Base-by-base conservation (phyloP, 1,140 invertebrate genomes). In the Zelostemma sp. region DNA sequence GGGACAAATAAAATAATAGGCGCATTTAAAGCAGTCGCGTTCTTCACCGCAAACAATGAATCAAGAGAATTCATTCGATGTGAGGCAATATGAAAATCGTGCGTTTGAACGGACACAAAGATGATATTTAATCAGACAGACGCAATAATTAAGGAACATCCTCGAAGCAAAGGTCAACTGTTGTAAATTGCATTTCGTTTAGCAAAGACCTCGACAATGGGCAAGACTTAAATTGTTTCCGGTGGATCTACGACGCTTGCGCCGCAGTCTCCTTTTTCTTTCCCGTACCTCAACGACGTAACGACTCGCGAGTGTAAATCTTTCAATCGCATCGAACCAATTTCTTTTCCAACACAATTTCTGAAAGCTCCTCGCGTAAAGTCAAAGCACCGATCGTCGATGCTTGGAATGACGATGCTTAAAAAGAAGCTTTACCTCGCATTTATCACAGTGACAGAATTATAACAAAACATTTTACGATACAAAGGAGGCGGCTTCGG, bases 221-320 rank as follows among this genome's bases (percentile, higher is more conserved):
- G 21, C 51, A 28, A 54, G 18, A 50, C 74, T 80, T 81, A 81
- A 79, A 76, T 75, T 63, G 54, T 64, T 80, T 82, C 80, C 79
- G 75, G 75, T 61, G 46, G 57, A 51, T 45, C 57, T 40, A 47
- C 60, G 48, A 70, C 65, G 74, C 71, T 66, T 75, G 56, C 57
- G 40, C 68, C 31, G n/a, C 48, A 54, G 50, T n/a, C 31, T 68
- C 64, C 69, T 63, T 41, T 60, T 61, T 56, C 31, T 63, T 62
- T 48, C 40, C 45, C 21, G 14, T 63, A 54, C 55, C 54, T 62
- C 67, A 73, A 68, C 50, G 60, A 64, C 8, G 11, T 1, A 15
- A 28, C 8, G n/a, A 16, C 17, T 15, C 18, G 17, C 25, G n/a
- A 57, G 17, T 61, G 28, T 40, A 51, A 67, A 70, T 65, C 49